Base-by-base conservation (phyloP, 2,888 invertebrate species). In the Coleophora flavipennella region DNA sequence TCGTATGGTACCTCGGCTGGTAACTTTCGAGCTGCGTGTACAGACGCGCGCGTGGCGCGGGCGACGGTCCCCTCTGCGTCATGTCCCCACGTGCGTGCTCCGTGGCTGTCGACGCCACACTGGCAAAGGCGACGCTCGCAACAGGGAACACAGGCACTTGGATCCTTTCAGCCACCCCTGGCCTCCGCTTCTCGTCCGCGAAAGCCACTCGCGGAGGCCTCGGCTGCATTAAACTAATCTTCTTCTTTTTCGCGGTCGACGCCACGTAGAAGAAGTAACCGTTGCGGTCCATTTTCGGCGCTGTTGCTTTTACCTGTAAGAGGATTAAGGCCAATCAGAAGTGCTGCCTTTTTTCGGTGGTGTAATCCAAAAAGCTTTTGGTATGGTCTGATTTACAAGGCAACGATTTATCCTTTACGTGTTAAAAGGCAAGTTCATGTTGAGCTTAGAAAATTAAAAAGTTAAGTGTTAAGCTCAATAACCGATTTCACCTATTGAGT, bases 191-290 rank as follows among this genome's bases (percentile, higher is more conserved):
- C 53, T 79, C 78, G 49, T 80, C 81, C 9, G 59, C 65, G 56
- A 81, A 83, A 42, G 84, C 83, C 45, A 77, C 70, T 54, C 79
- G 67, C 46, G 85, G 85, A 45, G 84, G 78, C 53, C 71, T 74
- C 7, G 83, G 73, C 48, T 84, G 84, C 85, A 85, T 85, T 48
- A 85, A 59, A 56, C 72, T 84, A 50, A 85, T 81, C 61, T 81
- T 85, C 64, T 85, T 85, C 66, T 85, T 85, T 61, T 85, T 85
- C n/a, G 85, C 85, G 3, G 84, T 83, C 1, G 84, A 71, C 8
- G 80, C 55, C 31, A 79, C 76, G 71, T 81, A 81, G 68, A 73
- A 83, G 57, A 85, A 85, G 57, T 83, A 85, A 33, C 85, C 85
- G 55, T 79, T 84, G 42, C 73, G 69, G 53, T 85, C 85, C 83